Conservation (phyloP, 2,888 invertebrate species). For the Fragum whitleyi region DNA sequence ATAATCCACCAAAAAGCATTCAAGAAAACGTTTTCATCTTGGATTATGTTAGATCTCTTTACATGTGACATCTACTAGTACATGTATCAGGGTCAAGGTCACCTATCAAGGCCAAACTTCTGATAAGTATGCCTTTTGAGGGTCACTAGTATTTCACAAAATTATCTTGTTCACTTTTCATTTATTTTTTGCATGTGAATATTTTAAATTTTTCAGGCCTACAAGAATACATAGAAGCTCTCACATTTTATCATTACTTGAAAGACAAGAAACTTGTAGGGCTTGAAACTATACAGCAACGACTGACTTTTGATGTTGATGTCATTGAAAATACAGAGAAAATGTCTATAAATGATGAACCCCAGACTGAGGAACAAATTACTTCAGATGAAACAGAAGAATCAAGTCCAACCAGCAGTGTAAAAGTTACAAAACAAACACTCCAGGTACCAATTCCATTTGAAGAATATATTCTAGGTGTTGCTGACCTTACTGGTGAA, state of each 20-base stretch:
- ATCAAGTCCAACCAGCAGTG: constrained; percentile 2
- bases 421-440: constrained; percentile 20
- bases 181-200: too few species aligned
- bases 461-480: constrained; percentile 90
- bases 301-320: constrained; percentile 66
- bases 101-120: too few species aligned
- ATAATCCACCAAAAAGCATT: too few species aligned
- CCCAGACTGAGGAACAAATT: not conserved
- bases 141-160: too few species aligned
- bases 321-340: constrained; percentile 3
- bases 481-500: constrained; percentile 95
- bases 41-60: too few species aligned
- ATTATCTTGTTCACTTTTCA: too few species aligned
- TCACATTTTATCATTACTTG: constrained; percentile 91
- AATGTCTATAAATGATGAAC: not conserved
- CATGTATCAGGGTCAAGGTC: too few species aligned
- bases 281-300: constrained; percentile 87
- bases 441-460: constrained; percentile 79
- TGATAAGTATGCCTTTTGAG: too few species aligned
- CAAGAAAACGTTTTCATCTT: too few species aligned
- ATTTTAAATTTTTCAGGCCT: constrained; percentile 82
- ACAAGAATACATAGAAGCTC: constrained; percentile 95
- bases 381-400: constrained; percentile 15
- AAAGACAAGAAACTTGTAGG: constrained; percentile 88
- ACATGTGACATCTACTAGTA: too few species aligned